Conservation (phyloP, 2,888 invertebrate genomes). For the Eristalis pertinax region DNA sequence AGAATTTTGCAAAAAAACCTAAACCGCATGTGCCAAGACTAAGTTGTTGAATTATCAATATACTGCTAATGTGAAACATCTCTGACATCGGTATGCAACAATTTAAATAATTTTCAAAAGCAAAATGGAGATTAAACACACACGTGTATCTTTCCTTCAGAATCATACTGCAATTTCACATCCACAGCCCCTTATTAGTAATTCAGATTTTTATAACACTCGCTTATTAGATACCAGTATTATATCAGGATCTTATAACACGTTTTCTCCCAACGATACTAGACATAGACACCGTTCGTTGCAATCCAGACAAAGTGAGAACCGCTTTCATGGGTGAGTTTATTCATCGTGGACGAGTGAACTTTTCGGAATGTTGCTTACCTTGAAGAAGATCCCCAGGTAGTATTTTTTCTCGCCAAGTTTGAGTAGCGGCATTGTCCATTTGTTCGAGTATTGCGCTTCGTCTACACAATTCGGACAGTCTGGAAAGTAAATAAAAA, state of each 20-base stretch:
- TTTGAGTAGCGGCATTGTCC: slow-evolving; percentile 95
- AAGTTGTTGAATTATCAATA: background rate
- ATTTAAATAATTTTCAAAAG: background rate
- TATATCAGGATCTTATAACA: slow-evolving; percentile 21
- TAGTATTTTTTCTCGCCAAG: slow-evolving; percentile 95
- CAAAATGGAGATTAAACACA: too few relatives aligned
- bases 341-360: slow-evolving; percentile 29
- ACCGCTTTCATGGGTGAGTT: slow-evolving; percentile 28
- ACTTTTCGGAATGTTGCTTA: slow-evolving; percentile 82
- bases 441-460: slow-evolving; percentile 87
- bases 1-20: background rate
- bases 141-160: background rate
- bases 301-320: slow-evolving; percentile 40
- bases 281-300: slow-evolving; percentile 23
- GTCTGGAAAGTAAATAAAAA: slow-evolving; percentile 83
- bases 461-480: slow-evolving; percentile 92
- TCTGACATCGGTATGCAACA: background rate
- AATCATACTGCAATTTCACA: slow-evolving; percentile 21
- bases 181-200: background rate
- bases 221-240: background rate
- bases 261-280: slow-evolving; percentile 26
- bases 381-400: slow-evolving; percentile 96
- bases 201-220: slow-evolving; percentile 1
- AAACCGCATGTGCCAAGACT: background rate
- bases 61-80: background rate